A percentile compares a stretch with the other conserved stretches of the same genome.
Evolutionary conservation across 35 echinoderm and acorn worm species (phyloP).

Genomic region (Stichopus chloronotus): DNA sequence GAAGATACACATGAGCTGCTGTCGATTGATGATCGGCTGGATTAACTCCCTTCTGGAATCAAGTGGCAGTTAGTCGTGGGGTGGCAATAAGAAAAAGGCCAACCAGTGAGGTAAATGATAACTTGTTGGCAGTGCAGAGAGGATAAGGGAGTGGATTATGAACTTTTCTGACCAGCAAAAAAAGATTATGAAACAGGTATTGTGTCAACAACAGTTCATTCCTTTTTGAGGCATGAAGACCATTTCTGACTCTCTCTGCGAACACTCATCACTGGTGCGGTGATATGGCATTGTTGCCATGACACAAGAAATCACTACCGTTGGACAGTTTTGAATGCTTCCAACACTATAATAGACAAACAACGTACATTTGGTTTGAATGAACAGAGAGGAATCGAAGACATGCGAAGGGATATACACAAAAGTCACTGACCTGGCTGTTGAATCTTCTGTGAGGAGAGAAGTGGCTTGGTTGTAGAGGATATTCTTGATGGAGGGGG

Average conservation of each 20-base stretch:
- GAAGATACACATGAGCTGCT: too few relatives aligned
- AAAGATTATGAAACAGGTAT: not conserved
- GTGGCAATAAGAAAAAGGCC: not conserved
- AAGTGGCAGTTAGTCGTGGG: not conserved
- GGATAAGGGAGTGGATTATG: not conserved
- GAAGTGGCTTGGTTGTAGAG: not conserved
- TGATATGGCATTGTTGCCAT: too few relatives aligned
- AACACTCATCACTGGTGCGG: too few relatives aligned
- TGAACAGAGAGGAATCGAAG: not conserved
- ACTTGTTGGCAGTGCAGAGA: not conserved
- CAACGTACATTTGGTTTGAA: too few relatives aligned
- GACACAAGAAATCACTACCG: too few relatives aligned
- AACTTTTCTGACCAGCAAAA: not conserved
- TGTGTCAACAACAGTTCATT: not conserved
- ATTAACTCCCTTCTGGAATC: not conserved
- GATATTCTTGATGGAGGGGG: slow-evolving; percentile 15
- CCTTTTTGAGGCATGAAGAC: too few relatives aligned
- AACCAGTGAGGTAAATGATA: not conserved
- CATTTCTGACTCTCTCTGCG: too few relatives aligned
- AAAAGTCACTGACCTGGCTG: not conserved
- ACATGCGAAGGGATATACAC: not conserved
- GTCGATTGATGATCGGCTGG: not conserved
- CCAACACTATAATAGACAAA: too few relatives aligned
- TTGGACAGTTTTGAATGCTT: too few relatives aligned
- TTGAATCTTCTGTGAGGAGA: slow-evolving; percentile 24